These are phyloP conservation scores for Adelges cooleyi DNA, from an alignment of 1,140 invertebrate genomes.

Conservation along the genomic window DNA sequence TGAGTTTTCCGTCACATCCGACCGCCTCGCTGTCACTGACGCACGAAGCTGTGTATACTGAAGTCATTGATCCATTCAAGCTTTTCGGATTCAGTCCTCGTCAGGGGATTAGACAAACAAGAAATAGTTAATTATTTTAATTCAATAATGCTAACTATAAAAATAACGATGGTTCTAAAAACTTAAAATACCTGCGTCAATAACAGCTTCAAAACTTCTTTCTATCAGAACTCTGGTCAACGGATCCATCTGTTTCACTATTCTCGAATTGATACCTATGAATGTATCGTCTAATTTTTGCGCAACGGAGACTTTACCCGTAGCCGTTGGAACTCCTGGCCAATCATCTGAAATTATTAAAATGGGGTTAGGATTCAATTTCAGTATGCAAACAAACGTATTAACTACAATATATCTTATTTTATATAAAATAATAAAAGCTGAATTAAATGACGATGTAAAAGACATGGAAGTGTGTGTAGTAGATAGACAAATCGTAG, in stretches of 20 bases:
- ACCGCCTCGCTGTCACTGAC: constrained; percentile 34
- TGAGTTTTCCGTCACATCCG: constrained; percentile 30
- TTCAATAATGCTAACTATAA: neutral
- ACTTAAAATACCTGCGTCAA: constrained; percentile 34
- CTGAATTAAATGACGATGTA: no score
- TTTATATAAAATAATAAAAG: no score
- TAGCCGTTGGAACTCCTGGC: constrained; percentile 30
- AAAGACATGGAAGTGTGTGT: no score
- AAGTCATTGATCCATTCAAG: constrained; percentile 44
- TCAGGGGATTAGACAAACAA: constrained; percentile 7
- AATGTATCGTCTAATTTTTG: constrained; percentile 34
- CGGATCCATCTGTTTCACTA: constrained; percentile 33
- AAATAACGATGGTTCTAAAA: neutral
- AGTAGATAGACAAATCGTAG: no score
- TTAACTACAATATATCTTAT: no score
- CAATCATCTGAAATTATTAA: constrained; percentile 30
- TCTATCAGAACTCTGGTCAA: constrained; percentile 33
- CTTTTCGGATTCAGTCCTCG: constrained; percentile 45
- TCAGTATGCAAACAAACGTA: no score
- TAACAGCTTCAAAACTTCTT: constrained; percentile 34
- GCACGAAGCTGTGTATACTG: constrained; percentile 44
- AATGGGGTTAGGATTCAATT: constrained; percentile 8
- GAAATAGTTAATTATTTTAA: constrained; percentile 1
- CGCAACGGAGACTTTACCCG: constrained; percentile 33
- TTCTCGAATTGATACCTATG: constrained; percentile 34